Evolutionary conservation across 1,140 invertebrate genomes (phyloP).

Genomic region (Aphaenogaster ashmeadi): DNA sequence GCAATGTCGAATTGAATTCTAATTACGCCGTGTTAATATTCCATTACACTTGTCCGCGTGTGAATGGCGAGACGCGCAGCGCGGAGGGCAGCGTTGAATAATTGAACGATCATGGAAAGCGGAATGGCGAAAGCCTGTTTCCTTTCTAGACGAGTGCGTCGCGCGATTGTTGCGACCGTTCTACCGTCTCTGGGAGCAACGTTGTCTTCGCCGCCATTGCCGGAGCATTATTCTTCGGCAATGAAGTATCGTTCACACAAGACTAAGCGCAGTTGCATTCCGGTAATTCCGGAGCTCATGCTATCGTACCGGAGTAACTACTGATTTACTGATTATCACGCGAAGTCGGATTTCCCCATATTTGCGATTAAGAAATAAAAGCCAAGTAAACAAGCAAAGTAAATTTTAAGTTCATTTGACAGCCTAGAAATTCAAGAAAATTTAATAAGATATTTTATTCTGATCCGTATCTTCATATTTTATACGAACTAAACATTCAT

Average conservation of each 20-base stretch:
- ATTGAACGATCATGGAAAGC: conserved; percentile 78
- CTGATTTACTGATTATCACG: neutral
- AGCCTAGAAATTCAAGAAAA: neutral
- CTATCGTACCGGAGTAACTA: neutral
- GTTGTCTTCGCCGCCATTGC: conserved; percentile 51
- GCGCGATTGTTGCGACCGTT: conserved; percentile 56
- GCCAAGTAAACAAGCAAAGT: neutral
- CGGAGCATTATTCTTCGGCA: conserved; percentile 34
- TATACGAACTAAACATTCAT: neutral
- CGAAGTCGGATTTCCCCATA: neutral
- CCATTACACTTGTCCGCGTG: conserved; percentile 71
- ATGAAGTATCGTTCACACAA: conserved; percentile 42
- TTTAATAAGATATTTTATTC: neutral
- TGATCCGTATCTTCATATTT: neutral
- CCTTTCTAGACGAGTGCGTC: conserved; percentile 73
- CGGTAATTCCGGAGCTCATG: neutral
- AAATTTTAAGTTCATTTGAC: neutral
- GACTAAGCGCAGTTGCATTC: conserved; percentile 6
- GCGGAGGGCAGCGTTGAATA: conserved; percentile 69
- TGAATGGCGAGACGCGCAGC: conserved; percentile 28
- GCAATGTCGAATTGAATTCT: conserved; percentile 66
- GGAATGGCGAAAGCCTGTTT: conserved; percentile 76
- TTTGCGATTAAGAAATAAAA: neutral
- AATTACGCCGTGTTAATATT: conserved; percentile 77
- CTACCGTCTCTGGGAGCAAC: conserved; percentile 45